Evolutionary conservation across 2,797 vertebrate genomes (phyloP), one percentile per base, ranked within the genome.

Genomic region (Pseudochaenichthys georgianus): DNA sequence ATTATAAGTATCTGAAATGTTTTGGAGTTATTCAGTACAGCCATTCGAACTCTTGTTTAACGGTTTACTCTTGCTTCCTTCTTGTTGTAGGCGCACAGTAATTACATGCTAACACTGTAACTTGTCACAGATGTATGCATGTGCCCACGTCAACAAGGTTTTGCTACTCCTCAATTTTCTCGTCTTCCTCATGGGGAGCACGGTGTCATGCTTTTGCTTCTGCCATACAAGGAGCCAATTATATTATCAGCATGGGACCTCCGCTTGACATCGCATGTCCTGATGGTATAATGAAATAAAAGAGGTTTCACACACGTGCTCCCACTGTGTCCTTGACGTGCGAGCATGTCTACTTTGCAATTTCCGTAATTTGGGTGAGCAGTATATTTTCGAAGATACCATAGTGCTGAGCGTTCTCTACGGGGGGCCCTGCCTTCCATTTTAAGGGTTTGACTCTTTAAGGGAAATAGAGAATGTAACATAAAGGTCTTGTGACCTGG

Each of bases 231-330:
- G 82, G 76, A 93, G 91, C 87, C 91, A 94, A 94, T 94, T 93
- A 93, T 92, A 88, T 84, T 88, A 90, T 87, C 94, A 93, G 92
- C 92, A 67, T 92, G 92, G 85, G 91, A 89, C 85, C 92, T 81
- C 90, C 8, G 86, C 92, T 93, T 92, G 92, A 92, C 88, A 92
- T 87, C 76, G 13, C 86, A 85, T 88, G 90, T 91, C 88, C 90
- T 88, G 85, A 88, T 90, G 90, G 83, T 83, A 67, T 90, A 91
- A 91, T 92, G 90, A 88, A 94, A 93, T 92, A 89, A 92, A 90
- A 86, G 80, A 70, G 88, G 88, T 88, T 89, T 92, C 88, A 73
- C 90, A 88, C 87, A 79, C 82, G 73, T 77, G 52, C 86, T 73
- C 89, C 91, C 45, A 88, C 93, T 90, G 92, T 88, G 91, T 89